A percentile compares a stretch with the other conserved stretches of the same genome.
These are phyloP conservation scores for Eolophus roseicapilla DNA, from an alignment of 2,113 vertebrate species.

Conservation along the genomic window DNA sequence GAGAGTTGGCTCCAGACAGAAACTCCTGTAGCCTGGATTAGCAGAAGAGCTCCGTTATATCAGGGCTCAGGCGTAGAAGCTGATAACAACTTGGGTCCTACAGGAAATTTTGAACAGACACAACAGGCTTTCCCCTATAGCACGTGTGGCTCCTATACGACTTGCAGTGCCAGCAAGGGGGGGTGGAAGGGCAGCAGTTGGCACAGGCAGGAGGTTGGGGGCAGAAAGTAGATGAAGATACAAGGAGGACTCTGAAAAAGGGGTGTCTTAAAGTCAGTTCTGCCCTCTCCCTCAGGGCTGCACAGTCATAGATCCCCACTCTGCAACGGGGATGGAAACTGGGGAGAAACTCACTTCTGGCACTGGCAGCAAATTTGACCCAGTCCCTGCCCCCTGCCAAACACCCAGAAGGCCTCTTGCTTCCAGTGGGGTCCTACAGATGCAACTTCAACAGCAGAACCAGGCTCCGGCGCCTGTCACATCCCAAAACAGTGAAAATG, in stretches of 20 bases:
- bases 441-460: neutral
- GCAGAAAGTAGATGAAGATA: neutral
- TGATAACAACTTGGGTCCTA: conserved; percentile 66
- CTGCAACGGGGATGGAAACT: neutral
- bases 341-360: neutral
- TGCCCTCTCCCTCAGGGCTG: neutral
- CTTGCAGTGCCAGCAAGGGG: neutral
- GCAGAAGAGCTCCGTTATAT: conserved; percentile 59
- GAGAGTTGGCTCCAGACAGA: conserved; percentile 70
- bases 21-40: conserved; percentile 70
- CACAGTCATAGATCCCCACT: neutral
- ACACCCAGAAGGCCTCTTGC: neutral
- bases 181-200: neutral
- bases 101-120: neutral
- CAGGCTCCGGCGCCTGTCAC: conserved; percentile 18
- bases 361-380: neutral
- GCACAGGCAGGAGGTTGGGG: neutral
- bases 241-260: neutral
- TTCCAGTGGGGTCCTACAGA: conserved; percentile 18
- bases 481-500: conserved; percentile 54
- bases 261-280: neutral
- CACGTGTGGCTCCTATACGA: fast-evolving
- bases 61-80: conserved; percentile 41
- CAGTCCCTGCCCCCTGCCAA: neutral
- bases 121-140: neutral